phyloP scores from a whole-genome alignment of 1,140 invertebrate species.

The Drosophila neocordata region DNA sequence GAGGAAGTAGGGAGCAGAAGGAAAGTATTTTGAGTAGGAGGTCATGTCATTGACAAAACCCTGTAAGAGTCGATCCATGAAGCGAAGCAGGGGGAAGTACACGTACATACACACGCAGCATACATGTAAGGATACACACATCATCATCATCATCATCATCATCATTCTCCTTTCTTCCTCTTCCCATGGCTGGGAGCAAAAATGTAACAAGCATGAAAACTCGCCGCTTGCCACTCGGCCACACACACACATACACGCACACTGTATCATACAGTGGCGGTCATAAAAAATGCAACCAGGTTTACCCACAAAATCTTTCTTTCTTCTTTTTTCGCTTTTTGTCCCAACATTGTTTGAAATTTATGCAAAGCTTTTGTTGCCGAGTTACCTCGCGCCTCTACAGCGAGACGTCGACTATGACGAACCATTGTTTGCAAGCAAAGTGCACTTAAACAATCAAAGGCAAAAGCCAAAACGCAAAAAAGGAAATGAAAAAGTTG shows the following conservation, averaged over 20 bases:
- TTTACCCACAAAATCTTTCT: constrained; percentile 25
- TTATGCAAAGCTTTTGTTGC: constrained; percentile 48
- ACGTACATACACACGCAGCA: constrained; percentile 6
- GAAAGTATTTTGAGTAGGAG: constrained; percentile 27
- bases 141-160: constrained; percentile 32
- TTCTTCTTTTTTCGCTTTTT: background rate
- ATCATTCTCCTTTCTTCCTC: too few species aligned
- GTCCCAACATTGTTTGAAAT: constrained; percentile 39
- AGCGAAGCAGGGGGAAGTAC: background rate
- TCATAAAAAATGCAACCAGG: constrained; percentile 63
- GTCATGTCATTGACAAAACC: constrained; percentile 56
- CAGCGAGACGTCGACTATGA: background rate
- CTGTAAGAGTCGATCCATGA: constrained; percentile 1
- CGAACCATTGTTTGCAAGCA: constrained; percentile 36
- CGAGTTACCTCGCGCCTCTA: too few species aligned
- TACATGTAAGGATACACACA: constrained; percentile 33
- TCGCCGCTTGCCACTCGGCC: constrained; percentile 16
- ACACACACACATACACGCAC: constrained; percentile 1
- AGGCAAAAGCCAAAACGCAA: constrained; percentile 22
- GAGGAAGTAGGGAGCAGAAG: constrained; percentile 10
- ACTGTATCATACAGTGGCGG: constrained; percentile 43
- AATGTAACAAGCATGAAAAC: constrained; percentile 46
- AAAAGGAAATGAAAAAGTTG: constrained; percentile 31
- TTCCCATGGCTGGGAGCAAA: constrained; percentile 18
- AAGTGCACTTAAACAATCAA: constrained; percentile 57